Evolutionary conservation across 2,888 invertebrate genomes (phyloP).

Genomic region (Gari tellinella): DNA sequence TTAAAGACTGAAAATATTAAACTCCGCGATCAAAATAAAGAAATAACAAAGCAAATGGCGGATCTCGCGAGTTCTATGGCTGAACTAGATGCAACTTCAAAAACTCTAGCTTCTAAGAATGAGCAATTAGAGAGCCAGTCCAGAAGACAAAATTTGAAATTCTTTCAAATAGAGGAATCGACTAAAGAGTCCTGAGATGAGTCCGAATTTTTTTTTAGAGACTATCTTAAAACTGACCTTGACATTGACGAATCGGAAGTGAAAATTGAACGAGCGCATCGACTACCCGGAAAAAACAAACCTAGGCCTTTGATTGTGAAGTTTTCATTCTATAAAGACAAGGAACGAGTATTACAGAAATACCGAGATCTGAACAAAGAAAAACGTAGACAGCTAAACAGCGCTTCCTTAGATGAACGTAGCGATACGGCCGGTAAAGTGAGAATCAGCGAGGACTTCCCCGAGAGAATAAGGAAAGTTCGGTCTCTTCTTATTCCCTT

Average conservation of each 20-base stretch:
- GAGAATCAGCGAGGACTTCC: constrained; percentile 3
- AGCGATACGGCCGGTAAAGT: too few species aligned
- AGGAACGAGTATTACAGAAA: too few species aligned
- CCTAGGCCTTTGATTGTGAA: background rate
- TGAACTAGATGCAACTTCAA: too few species aligned
- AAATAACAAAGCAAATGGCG: background rate
- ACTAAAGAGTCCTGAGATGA: constrained; percentile 6
- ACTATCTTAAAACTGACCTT: background rate
- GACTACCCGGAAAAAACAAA: constrained; percentile 4
- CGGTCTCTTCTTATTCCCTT: background rate
- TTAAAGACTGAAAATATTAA: constrained; percentile 4
- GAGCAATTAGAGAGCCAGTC: constrained; percentile 5
- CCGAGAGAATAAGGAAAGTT: background rate
- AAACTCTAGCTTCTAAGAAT: background rate
- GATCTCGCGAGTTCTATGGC: background rate
- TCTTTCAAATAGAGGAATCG: background rate
- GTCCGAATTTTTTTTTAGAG: background rate
- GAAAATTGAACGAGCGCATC: constrained; percentile 2
- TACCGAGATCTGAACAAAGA: too few species aligned
- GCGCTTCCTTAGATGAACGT: too few species aligned
- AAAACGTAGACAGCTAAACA: too few species aligned
- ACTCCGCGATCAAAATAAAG: background rate
- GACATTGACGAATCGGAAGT: background rate
- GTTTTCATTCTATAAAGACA: constrained; percentile 8
- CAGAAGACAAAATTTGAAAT: constrained; percentile 3